Conservation (phyloP, 2,797 vertebrate genomes). For the Ammospiza maritima region DNA sequence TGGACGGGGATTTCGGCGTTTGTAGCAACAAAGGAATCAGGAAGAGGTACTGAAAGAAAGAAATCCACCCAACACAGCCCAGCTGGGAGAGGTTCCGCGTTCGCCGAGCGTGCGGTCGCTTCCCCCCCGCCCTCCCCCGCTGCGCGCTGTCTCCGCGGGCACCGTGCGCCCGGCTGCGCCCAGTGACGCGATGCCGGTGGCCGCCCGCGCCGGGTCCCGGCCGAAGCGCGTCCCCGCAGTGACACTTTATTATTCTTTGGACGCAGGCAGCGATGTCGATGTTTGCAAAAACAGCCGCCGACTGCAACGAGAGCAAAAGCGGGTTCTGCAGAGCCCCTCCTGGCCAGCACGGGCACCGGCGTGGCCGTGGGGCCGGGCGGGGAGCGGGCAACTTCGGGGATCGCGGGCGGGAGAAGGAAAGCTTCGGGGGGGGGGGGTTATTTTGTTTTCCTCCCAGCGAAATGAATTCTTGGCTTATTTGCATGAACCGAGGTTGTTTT, state of each 20-base stretch:
- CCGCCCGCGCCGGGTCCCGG: not conserved
- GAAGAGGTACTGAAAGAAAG: constrained; percentile 47
- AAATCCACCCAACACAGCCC: not conserved
- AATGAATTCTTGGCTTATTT: constrained; percentile 22
- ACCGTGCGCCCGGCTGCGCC: not conserved
- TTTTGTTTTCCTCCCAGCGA: not conserved
- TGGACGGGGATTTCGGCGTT: not conserved
- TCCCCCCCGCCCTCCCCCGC: not conserved
- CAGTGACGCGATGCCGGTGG: constrained; percentile 2
- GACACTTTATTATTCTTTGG: constrained; percentile 38
- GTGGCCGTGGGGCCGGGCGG: not conserved
- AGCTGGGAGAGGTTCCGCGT: constrained; percentile 9
- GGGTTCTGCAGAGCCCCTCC: constrained; percentile 6
- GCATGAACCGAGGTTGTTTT: constrained; percentile 1
- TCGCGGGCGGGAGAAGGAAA: not conserved
- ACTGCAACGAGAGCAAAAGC: constrained; percentile 12
- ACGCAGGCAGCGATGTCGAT: constrained; percentile 14
- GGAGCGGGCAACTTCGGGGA: not conserved
- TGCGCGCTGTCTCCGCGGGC: constrained; percentile 56
- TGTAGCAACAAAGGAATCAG: constrained; percentile 58
- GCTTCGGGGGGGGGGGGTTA: not conserved
- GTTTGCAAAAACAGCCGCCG: constrained; percentile 38
- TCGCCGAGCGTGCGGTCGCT: not conserved
- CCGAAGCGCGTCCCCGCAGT: not conserved
- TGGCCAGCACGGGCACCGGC: not conserved